Percentiles rank a stretch among this genome's conserved stretches.
Conservation (phyloP, 1,140 invertebrate genomes). For the Bombus confusus region DNA sequence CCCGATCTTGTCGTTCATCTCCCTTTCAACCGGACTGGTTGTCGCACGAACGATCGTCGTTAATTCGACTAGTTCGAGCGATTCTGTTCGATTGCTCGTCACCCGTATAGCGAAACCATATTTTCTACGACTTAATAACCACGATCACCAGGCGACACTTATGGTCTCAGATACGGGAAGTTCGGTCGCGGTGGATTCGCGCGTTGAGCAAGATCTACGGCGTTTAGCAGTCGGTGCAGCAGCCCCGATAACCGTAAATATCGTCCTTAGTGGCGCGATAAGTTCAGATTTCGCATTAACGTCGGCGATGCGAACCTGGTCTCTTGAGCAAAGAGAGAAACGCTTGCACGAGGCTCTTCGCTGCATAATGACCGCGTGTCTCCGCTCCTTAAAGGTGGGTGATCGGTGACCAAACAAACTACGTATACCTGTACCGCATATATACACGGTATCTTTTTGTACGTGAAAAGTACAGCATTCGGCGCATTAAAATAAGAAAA, state of each 20-base stretch:
- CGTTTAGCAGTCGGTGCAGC: constrained; percentile 35
- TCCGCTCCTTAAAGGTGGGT: neutral
- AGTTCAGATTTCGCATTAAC: constrained; percentile 50
- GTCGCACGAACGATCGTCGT: neutral
- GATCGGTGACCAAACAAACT: neutral
- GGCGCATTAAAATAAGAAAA: too few relatives aligned
- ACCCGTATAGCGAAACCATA: neutral
- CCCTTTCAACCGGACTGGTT: neutral
- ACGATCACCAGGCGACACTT: constrained; percentile 7
- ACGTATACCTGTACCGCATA: too few relatives aligned
- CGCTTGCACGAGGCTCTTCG: too few relatives aligned
- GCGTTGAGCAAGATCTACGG: constrained; percentile 32
- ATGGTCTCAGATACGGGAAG: constrained; percentile 13
- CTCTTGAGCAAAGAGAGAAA: constrained; percentile 3
- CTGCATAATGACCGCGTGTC: constrained; percentile 32
- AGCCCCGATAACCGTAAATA: constrained; percentile 50
- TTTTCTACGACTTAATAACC: constrained; percentile 37
- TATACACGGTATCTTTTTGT: neutral
- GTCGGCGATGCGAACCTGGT: constrained; percentile 14
- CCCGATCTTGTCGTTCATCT: neutral
- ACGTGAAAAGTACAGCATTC: neutral
- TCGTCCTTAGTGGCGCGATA: constrained; percentile 48
- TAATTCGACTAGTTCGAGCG: constrained; percentile 12
- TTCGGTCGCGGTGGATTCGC: neutral
- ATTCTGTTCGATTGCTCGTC: neutral